A percentile compares a stretch with the other conserved stretches of the same genome.
Evolutionary conservation across 2,797 vertebrate genomes (phyloP).

Genomic region (Spheniscus humboldti): DNA sequence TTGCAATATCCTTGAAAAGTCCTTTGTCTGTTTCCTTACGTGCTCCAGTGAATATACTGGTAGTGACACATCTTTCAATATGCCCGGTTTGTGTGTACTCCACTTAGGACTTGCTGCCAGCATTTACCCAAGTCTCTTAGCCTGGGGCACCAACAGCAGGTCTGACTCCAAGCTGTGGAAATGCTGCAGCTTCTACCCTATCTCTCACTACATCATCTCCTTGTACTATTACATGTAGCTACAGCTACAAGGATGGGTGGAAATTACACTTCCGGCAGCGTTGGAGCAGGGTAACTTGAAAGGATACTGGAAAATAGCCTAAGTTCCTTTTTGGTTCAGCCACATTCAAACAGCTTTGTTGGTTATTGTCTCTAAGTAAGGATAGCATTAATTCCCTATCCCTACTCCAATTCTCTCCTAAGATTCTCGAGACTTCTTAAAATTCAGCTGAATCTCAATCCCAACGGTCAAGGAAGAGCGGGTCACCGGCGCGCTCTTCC

Average conservation of each 20-base stretch:
- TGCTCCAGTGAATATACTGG: not conserved
- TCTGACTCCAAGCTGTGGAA: not conserved
- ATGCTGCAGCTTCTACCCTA: not conserved
- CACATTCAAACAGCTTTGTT: not conserved
- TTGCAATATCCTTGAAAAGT: not conserved
- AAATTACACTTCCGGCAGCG: not conserved
- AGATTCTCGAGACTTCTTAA: accelerated
- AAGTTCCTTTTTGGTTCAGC: not conserved
- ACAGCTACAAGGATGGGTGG: accelerated
- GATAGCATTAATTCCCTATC: accelerated
- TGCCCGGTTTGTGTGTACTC: accelerated
- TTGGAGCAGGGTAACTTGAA: not conserved
- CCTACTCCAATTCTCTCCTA: accelerated
- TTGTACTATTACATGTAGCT: not conserved
- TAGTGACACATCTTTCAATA: not conserved
- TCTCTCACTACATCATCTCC: not conserved
- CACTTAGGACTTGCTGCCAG: not conserved
- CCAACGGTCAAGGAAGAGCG: accelerated
- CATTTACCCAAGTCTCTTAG: not conserved
- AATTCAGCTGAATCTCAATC: accelerated
- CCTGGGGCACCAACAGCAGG: not conserved
- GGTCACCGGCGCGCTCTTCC: not conserved
- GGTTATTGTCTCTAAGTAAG: not conserved
- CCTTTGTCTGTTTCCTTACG: not conserved
- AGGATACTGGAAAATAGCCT: not conserved